Conservation (phyloP, 2,888 invertebrate genomes). For the Nipponacmea schrenckii region DNA sequence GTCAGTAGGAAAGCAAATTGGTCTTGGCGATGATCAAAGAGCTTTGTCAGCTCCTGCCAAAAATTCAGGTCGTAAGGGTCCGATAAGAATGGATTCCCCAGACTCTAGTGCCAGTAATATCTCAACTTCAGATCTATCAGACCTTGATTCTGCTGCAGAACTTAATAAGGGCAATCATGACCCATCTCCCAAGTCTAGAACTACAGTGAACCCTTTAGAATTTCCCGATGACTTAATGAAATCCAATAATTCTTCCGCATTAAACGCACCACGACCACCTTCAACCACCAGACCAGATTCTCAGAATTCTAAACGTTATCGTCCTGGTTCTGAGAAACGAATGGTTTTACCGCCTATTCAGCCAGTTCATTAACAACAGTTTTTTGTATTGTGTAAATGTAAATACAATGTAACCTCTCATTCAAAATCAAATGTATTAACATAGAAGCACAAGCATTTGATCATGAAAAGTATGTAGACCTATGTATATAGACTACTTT, state of each 20-base stretch:
- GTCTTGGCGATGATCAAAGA: conserved; percentile 35
- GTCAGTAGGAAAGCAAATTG: conserved; percentile 45
- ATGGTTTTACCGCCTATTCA: conserved; percentile 60
- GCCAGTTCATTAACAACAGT: background rate
- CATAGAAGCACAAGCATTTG: too few relatives aligned
- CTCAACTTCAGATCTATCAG: conserved; percentile 49
- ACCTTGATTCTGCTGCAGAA: conserved; percentile 55
- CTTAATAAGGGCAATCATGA: conserved; percentile 31
- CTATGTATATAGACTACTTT: too few relatives aligned
- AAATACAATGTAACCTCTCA: too few relatives aligned
- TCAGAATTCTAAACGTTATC: conserved; percentile 21
- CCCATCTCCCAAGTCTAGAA: conserved; percentile 21
- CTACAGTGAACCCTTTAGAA: conserved; percentile 53
- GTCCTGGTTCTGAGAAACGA: conserved; percentile 59
- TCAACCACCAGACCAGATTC: conserved; percentile 43
- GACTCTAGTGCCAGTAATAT: conserved; percentile 54
- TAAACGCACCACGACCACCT: conserved; percentile 39
- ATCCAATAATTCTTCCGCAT: conserved; percentile 17
- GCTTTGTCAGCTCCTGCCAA: conserved; percentile 55
- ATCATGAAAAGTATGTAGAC: too few relatives aligned
- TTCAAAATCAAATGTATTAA: too few relatives aligned
- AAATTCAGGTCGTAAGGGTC: conserved; percentile 31
- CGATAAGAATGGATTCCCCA: conserved; percentile 39
- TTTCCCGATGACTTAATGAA: conserved; percentile 46
- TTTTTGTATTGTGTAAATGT: too few relatives aligned